Percentiles rank a stretch among this genome's conserved stretches.
Conservation (phyloP, 2,113 vertebrate genomes). For the Eulemur macaco region DNA sequence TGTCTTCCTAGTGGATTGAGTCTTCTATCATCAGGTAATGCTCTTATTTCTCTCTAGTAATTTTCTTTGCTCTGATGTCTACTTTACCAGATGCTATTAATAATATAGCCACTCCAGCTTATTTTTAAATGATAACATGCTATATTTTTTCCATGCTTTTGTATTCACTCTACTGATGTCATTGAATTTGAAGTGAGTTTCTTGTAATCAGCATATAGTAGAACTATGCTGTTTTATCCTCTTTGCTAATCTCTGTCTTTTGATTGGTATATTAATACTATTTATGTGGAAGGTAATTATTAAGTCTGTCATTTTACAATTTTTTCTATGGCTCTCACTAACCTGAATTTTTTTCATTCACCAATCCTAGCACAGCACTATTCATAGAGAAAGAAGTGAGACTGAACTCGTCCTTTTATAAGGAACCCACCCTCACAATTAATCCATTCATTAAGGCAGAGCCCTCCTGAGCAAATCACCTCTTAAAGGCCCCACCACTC, state of each 20-base stretch:
- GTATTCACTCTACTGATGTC: background rate
- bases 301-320: background rate
- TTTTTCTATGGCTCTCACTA: background rate
- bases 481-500: background rate
- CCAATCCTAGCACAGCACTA: too few relatives aligned
- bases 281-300: background rate
- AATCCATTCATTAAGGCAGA: too few relatives aligned
- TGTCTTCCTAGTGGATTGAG: background rate
- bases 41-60: background rate
- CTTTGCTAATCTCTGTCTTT: background rate
- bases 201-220: background rate
- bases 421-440: background rate
- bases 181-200: background rate
- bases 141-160: background rate
- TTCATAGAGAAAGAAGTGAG: background rate
- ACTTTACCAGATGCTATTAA: background rate
- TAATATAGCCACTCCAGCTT: background rate
- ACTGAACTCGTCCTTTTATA: background rate
- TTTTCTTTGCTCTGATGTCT: background rate
- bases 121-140: background rate
- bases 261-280: background rate
- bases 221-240: background rate
- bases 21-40: background rate
- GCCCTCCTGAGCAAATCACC: too few relatives aligned
- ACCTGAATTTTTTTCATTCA: background rate